Base-by-base conservation (phyloP, 2,797 vertebrate species). In the Leptatherina wallacei region DNA sequence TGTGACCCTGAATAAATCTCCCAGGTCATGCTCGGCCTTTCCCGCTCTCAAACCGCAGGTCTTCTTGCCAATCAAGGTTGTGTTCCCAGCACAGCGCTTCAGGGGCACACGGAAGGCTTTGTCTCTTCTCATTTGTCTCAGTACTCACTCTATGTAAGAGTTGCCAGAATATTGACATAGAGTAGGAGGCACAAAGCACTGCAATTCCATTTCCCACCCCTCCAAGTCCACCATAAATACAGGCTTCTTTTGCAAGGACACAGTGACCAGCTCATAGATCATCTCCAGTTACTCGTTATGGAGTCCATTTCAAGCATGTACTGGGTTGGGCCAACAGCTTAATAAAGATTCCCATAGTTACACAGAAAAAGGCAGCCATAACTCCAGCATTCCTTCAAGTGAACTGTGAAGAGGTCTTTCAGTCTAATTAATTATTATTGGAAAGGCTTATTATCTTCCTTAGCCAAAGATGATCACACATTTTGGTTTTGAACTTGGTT, bases 51-150 rank as follows among this genome's bases (percentile, higher is more conserved):
- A 90, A 88, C 83, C 77, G 73, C 81, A 84, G 84, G 81, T 90
- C 68, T 86, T 64, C 51, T 79, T 83, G 79, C 90, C 88, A 92
- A 73, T 91, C 88, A 90, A 83, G 80, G 68, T 84, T 88, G 73
- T 74, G 84, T 91, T 92, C 87, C 84, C 83, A 86, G 86, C 73
- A 33, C 74, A 81, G 75, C 78, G 77, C 85, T 87, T 83, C 54
- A 69, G 88, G 87, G 86, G 89, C 85, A 88, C 87, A 82, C 81
- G 78, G 88, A 91, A 92, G 89, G 90, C 91, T 92, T 92, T 93
- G 91, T 93, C 91, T 88, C 82, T 88, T 92, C 81, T 73, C 68
- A 92, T 93, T 92, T 94, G 89, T 91, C 87, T 93, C 88, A 77
- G 70, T 65, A 49, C 77, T 90, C 32, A 1, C 62, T 85, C 81